Evolutionary conservation across 92 coral and sea anemone genomes (phyloP).

Genomic region (Epizoanthus rinbou): DNA sequence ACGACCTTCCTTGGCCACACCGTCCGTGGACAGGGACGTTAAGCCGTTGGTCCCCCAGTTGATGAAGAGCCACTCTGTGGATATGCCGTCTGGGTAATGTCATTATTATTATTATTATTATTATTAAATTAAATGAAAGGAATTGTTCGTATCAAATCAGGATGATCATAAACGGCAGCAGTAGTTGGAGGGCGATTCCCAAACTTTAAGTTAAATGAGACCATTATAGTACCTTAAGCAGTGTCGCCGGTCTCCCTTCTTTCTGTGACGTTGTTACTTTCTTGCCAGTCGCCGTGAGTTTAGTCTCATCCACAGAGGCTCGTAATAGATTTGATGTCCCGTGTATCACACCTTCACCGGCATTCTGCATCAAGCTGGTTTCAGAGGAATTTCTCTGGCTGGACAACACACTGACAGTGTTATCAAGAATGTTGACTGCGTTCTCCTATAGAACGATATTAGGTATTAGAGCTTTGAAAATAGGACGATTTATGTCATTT

Average conservation of each 20-base stretch:
- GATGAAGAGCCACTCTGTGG: no score
- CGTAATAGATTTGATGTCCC: constrained; percentile 76
- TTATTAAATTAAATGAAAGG: no score
- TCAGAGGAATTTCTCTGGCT: constrained; percentile 47
- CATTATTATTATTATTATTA: no score
- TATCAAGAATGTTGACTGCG: constrained; percentile 66
- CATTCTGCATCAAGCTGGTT: constrained; percentile 57
- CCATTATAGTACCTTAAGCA: neutral
- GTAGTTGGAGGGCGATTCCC: neutral
- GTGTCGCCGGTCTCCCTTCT: neutral
- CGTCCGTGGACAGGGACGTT: no score
- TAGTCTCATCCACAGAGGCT: constrained; percentile 63
- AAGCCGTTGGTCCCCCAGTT: no score
- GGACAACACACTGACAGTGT: constrained; percentile 67
- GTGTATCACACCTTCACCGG: constrained; percentile 74
- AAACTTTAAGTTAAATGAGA: neutral
- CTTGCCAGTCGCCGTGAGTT: neutral
- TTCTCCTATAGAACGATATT: constrained; percentile 54
- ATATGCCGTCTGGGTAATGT: no score
- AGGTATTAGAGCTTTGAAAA: no score
- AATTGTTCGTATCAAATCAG: no score
- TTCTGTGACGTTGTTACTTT: neutral
- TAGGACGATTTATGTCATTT: no score
- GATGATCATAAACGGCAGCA: no score
- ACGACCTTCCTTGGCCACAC: no score